phyloP scores from a whole-genome alignment of 2,888 invertebrate species.

The Acanthopleura granulata region DNA sequence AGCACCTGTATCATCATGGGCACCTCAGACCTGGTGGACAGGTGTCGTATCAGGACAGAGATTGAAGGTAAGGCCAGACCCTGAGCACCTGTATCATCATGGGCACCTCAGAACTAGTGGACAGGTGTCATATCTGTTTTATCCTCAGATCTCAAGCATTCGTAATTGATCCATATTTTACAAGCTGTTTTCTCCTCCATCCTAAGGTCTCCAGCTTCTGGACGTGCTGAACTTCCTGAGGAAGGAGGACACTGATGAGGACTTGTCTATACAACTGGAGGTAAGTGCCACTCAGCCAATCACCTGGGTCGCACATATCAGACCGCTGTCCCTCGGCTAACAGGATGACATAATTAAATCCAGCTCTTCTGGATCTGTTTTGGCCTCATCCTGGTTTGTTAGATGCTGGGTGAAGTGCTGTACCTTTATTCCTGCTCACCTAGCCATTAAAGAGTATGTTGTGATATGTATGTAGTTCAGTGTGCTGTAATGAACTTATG shows the following conservation, averaged over 20 bases:
- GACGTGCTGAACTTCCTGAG: conserved; percentile 22
- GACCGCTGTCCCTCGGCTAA: too few species aligned
- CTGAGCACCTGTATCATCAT: conserved; percentile 70
- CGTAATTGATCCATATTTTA: too few species aligned
- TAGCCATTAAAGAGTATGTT: too few species aligned
- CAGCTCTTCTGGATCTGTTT: too few species aligned
- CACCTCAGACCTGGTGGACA: conserved; percentile 57
- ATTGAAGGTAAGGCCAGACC: conserved; percentile 68
- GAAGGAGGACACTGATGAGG: conserved; percentile 57
- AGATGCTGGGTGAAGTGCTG: too few species aligned
- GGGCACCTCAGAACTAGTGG: conserved; percentile 60
- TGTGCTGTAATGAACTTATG: too few species aligned
- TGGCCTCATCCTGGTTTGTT: too few species aligned
- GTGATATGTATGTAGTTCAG: too few species aligned
- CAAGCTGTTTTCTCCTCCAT: conserved; percentile 35
- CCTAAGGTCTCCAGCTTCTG: too few species aligned
- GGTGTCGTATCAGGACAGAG: conserved; percentile 67
- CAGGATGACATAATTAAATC: too few species aligned
- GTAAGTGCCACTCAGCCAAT: conserved; percentile 31
- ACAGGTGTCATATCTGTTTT: conserved; percentile 52
- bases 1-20: conserved; percentile 70
- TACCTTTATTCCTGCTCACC: too few species aligned
- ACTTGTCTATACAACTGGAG: conserved; percentile 57
- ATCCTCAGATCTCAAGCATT: too few species aligned
- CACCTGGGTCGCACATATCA: neutral